These are phyloP conservation scores for Adineta ricciae DNA, from an alignment of 2,888 invertebrate species.

Conservation along the genomic window DNA sequence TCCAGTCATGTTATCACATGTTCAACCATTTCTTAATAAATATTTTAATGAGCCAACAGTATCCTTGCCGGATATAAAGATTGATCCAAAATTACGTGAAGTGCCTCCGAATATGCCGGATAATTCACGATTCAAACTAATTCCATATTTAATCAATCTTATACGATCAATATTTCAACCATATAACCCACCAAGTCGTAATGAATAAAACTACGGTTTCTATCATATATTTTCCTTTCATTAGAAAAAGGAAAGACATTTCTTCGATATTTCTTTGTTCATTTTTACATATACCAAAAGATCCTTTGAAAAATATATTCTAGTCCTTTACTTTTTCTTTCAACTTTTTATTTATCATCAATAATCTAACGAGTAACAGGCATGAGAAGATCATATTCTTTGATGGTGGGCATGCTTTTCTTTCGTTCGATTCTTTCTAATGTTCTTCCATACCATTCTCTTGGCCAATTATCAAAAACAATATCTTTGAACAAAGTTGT, in stretches of 20 bases:
- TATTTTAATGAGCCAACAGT: neutral
- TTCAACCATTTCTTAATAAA: neutral
- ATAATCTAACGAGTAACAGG: neutral
- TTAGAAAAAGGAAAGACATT: no score
- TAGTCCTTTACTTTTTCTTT: neutral
- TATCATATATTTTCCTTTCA: no score
- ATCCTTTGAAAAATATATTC: no score
- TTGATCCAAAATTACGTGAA: neutral
- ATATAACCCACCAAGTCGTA: no score
- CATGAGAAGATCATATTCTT: neutral
- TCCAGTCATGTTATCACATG: neutral
- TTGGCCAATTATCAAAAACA: conserved; percentile 30
- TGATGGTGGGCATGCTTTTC: neutral
- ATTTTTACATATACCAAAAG: no score
- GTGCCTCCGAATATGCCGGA: neutral
- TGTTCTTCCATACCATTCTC: conserved; percentile 29
- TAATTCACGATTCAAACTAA: no score
- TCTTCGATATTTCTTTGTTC: no score
- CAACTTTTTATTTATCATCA: neutral
- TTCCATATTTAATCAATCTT: no score
- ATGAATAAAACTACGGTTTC: no score
- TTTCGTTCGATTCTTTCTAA: conserved; percentile 14
- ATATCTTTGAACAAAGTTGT: conserved; percentile 32
- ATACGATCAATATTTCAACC: no score
- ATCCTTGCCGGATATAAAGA: neutral